Evolutionary conservation across 1,140 invertebrate species (phyloP).

Genomic region (Antheraea mylitta): DNA sequence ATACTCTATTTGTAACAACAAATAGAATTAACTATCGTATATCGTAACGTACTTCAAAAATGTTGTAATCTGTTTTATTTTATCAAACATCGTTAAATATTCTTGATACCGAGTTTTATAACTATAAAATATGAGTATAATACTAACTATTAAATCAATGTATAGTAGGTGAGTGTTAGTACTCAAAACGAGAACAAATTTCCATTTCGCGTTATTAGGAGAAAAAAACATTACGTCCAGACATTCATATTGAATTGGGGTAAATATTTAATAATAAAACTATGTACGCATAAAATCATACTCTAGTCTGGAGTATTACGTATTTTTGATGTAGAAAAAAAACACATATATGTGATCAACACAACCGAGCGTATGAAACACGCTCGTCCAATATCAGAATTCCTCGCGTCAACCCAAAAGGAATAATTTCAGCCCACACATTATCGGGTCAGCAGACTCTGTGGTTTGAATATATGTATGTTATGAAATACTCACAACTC

Average conservation of each 20-base stretch:
- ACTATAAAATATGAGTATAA: no score
- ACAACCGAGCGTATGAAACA: not conserved
- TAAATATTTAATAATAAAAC: slow-evolving; percentile 2
- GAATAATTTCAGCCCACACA: slow-evolving; percentile 13
- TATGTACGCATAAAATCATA: not conserved
- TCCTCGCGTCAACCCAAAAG: slow-evolving; percentile 9
- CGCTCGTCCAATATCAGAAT: slow-evolving; percentile 7
- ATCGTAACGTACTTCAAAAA: no score
- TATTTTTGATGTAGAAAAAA: not conserved
- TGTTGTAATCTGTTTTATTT: no score
- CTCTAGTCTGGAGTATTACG: not conserved
- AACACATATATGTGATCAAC: not conserved
- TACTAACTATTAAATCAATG: no score
- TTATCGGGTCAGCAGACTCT: slow-evolving; percentile 6
- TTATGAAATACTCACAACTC: slow-evolving; percentile 1
- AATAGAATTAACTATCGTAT: no score
- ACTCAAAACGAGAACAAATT: not conserved
- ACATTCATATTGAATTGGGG: not conserved
- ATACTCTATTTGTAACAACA: no score
- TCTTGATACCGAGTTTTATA: no score
- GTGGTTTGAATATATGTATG: slow-evolving; percentile 6
- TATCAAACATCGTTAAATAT: no score
- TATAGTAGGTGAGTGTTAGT: no score
- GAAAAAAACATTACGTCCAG: not conserved
- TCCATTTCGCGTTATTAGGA: not conserved